A percentile compares a stretch with the other conserved stretches of the same genome.
phyloP scores from a whole-genome alignment of 2,797 vertebrate species.

The Galaxias olidus region DNA sequence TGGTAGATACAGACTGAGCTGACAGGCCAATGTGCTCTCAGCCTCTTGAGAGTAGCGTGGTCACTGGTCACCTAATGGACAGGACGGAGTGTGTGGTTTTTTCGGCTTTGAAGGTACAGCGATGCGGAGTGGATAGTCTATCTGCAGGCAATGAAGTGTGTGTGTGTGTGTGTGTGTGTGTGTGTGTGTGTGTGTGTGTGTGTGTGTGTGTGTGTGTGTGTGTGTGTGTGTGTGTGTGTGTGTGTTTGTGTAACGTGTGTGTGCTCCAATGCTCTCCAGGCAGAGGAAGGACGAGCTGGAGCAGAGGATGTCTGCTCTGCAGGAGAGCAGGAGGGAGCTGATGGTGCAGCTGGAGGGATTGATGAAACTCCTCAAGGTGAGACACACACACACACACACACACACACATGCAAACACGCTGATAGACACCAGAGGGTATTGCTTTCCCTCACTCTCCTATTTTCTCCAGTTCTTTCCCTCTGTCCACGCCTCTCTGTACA shows the following conservation, averaged over 20 bases:
- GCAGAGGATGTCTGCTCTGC: slow-evolving; percentile 93
- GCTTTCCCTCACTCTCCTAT: slow-evolving; percentile 25
- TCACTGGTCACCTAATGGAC: no score
- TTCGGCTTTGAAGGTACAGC: no score
- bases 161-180: slow-evolving; percentile 23
- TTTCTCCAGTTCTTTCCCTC: slow-evolving; percentile 27
- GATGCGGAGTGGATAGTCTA: no score
- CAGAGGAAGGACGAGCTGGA: slow-evolving; percentile 95
- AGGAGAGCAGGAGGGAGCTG: slow-evolving; percentile 92
- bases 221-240: slow-evolving; percentile 12
- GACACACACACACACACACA: slow-evolving; percentile 18
- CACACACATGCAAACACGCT: slow-evolving; percentile 10
- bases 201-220: not conserved
- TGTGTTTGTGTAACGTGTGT: slow-evolving; percentile 11
- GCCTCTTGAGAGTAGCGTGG: no score
- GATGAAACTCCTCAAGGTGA: slow-evolving; percentile 96
- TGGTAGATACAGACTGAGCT: no score
- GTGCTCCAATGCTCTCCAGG: slow-evolving; percentile 60
- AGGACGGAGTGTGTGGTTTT: not conserved
- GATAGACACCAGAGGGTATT: slow-evolving; percentile 50
- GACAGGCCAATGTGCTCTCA: no score
- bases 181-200: slow-evolving; percentile 1
- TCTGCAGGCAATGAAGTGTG: slow-evolving; percentile 3
- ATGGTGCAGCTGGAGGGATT: slow-evolving; percentile 96
- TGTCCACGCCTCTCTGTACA: slow-evolving; percentile 30